A percentile compares a stretch with the other conserved stretches of the same genome.
phyloP scores from a whole-genome alignment of 1,140 invertebrate species.

The Caenorhabditis latens region DNA sequence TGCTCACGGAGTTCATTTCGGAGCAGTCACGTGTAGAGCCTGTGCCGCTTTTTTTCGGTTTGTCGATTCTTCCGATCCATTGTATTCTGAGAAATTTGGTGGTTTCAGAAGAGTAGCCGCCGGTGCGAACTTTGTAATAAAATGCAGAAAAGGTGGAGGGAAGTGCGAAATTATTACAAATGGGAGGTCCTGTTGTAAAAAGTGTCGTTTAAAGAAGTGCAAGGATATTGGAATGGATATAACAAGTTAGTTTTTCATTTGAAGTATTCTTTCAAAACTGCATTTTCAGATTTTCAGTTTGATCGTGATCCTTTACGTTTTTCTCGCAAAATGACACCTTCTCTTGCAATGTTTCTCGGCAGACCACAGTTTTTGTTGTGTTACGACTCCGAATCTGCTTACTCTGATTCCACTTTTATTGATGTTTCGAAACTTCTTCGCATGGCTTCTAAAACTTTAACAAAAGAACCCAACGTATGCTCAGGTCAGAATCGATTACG shows the following conservation, averaged over 20 bases:
- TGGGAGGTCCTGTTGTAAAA: slow-evolving; percentile 31
- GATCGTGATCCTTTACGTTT: neutral
- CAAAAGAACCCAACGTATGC: neutral
- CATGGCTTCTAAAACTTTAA: neutral
- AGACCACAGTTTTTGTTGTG: neutral
- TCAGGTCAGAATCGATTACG: neutral
- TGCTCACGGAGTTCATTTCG: slow-evolving; percentile 56
- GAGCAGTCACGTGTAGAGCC: slow-evolving; percentile 47
- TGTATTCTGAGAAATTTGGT: too few species aligned
- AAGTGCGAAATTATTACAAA: slow-evolving; percentile 5
- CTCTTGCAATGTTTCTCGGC: neutral
- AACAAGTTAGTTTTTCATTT: neutral
- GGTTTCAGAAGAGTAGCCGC: slow-evolving; percentile 17
- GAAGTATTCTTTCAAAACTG: neutral
- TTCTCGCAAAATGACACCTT: neutral
- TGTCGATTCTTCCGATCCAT: neutral
- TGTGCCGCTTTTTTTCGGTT: slow-evolving; percentile 56
- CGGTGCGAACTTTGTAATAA: neutral
- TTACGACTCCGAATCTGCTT: neutral
- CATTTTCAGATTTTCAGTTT: slow-evolving; percentile 27
- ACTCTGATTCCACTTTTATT: neutral
- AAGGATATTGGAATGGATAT: slow-evolving; percentile 29
- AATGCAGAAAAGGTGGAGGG: neutral
- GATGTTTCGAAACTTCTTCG: neutral
- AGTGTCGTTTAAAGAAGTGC: slow-evolving; percentile 10